Evolutionary conservation across 1,140 invertebrate genomes (phyloP).

Genomic region (Drosophila rhopaloa): DNA sequence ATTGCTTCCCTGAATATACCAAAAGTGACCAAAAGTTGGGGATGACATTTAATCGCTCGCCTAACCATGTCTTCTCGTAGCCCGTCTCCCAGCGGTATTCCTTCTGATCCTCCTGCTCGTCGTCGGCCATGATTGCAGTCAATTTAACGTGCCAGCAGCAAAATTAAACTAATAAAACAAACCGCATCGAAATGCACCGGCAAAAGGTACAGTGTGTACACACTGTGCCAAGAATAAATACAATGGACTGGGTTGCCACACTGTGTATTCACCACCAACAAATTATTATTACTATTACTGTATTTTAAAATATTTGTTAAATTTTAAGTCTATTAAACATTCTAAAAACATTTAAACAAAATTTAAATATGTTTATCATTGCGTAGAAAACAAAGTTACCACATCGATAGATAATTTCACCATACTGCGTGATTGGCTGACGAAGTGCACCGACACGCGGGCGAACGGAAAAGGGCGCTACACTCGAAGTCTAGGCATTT

Average conservation of each 20-base stretch:
- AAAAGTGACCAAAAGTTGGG: neutral
- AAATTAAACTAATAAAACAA: neutral
- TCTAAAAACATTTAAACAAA: neutral
- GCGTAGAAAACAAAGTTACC: slow-evolving; percentile 38
- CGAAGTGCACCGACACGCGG: slow-evolving; percentile 63
- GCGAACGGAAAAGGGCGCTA: slow-evolving; percentile 74
- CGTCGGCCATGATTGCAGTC: slow-evolving; percentile 85
- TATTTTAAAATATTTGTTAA: neutral
- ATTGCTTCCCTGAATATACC: slow-evolving; percentile 93
- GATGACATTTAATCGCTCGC: too few species aligned
- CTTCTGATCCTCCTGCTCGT: slow-evolving; percentile 93
- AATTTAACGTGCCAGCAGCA: neutral
- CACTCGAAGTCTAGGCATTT: slow-evolving; percentile 38
- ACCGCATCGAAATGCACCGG: slow-evolving; percentile 7
- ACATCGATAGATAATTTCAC: slow-evolving; percentile 44
- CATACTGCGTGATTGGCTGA: slow-evolving; percentile 59
- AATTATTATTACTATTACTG: neutral
- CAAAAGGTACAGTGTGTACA: slow-evolving; percentile 41
- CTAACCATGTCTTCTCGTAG: slow-evolving; percentile 97
- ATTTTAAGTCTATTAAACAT: neutral
- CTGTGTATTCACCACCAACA: neutral
- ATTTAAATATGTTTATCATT: slow-evolving; percentile 1
- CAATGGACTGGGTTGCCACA: slow-evolving; percentile 7
- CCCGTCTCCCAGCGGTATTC: slow-evolving; percentile 98
- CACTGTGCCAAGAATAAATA: neutral